Percentiles rank a stretch among this genome's conserved stretches.
Evolutionary conservation across 2,888 invertebrate genomes (phyloP).

Genomic region (Hypercompe scribonia): DNA sequence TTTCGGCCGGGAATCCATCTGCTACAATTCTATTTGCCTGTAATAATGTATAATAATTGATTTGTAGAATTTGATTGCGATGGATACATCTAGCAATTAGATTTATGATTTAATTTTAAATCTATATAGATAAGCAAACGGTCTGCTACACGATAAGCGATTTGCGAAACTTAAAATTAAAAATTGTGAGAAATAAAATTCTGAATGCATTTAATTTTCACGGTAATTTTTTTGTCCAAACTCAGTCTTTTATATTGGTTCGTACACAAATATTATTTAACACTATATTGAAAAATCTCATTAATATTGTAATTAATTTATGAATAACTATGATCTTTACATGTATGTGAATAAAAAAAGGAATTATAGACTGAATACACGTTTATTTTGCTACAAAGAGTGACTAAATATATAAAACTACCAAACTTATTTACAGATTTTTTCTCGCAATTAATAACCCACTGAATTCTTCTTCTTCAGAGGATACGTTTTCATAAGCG

Average conservation of each 20-base stretch:
- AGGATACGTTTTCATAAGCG: no score
- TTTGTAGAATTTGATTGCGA: background rate
- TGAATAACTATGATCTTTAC: background rate
- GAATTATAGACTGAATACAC: background rate
- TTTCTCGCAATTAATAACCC: background rate
- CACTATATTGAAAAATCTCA: background rate
- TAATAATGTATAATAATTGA: background rate
- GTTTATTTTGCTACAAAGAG: background rate
- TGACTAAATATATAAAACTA: background rate
- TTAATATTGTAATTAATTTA: background rate
- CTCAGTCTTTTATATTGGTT: background rate
- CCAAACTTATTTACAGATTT: background rate
- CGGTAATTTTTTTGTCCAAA: background rate
- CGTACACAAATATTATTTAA: background rate
- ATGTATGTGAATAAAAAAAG: background rate
- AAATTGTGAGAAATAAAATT: background rate
- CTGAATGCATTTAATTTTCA: background rate
- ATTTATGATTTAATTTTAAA: background rate
- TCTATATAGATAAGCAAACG: background rate
- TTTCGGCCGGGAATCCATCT: slow-evolving; percentile 66
- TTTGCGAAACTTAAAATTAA: background rate
- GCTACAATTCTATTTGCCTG: slow-evolving; percentile 3
- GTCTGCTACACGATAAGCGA: background rate
- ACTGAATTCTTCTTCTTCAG: no score
- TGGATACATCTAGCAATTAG: background rate